A percentile compares a stretch with the other conserved stretches of the same genome.
Conservation (phyloP, 2,888 invertebrate species). For the Atethmia centrago region DNA sequence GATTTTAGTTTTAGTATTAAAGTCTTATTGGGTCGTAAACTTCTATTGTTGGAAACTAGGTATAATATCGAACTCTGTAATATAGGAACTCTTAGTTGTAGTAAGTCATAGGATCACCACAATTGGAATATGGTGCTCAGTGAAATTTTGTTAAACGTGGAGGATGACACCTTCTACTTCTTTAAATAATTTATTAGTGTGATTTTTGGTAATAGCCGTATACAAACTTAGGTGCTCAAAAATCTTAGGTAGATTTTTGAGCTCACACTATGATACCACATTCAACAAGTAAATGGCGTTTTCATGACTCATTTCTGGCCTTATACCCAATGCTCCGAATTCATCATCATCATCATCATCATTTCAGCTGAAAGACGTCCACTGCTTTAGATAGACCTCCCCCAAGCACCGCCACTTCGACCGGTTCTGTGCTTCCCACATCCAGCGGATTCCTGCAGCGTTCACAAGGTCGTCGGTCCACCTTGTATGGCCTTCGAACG, state of each 20-base stretch:
- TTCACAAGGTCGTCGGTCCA: no score
- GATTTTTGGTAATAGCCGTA: neutral
- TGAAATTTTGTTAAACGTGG: no score
- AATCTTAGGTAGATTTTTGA: neutral
- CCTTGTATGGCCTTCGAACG: no score
- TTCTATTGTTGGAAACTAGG: constrained; percentile 13
- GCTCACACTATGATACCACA: neutral
- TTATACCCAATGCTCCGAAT: neutral
- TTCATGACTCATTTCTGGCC: neutral
- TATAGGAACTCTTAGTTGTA: constrained; percentile 3
- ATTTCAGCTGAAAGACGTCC: no score
- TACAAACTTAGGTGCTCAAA: neutral
- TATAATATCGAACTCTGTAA: neutral
- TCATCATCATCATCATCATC: no score
- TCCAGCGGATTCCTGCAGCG: no score
- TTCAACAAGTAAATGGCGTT: neutral
- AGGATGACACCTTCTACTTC: neutral
- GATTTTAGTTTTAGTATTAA: constrained; percentile 44
- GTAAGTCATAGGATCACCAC: neutral
- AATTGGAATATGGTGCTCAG: neutral
- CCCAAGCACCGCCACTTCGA: no score
- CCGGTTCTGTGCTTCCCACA: no score
- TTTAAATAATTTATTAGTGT: neutral
- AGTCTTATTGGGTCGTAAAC: constrained; percentile 23
- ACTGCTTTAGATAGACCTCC: no score